Evolutionary conservation across 2,797 vertebrate genomes (phyloP).

Genomic region (Parotocinclus haroldoi): DNA sequence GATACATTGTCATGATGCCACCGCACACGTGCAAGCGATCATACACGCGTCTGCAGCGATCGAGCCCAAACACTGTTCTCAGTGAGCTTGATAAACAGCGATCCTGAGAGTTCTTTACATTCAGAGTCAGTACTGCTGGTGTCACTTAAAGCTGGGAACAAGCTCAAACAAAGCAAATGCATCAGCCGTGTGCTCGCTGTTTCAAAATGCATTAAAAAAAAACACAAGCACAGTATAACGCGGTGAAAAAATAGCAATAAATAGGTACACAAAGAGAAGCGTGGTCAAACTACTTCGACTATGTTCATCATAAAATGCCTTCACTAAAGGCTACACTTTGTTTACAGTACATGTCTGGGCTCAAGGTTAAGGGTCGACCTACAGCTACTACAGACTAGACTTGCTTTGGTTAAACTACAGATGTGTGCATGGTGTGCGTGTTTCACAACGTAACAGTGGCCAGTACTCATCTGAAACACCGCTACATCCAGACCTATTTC

Average conservation of each 20-base stretch:
- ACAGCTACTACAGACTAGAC: conserved; percentile 46
- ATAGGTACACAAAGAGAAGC: conserved; percentile 56
- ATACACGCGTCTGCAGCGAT: conserved; percentile 20
- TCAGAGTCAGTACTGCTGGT: conserved; percentile 46
- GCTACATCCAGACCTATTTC: conserved; percentile 30
- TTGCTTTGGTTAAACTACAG: conserved; percentile 68
- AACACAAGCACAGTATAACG: conserved; percentile 26
- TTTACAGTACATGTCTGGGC: conserved; percentile 55
- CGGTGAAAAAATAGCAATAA: conserved; percentile 60
- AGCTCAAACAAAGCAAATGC: conserved; percentile 51
- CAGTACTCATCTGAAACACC: conserved; percentile 25
- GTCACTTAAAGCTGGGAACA: conserved; percentile 63
- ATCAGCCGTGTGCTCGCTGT: conserved; percentile 43
- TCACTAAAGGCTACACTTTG: conserved; percentile 62
- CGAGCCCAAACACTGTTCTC: conserved; percentile 36
- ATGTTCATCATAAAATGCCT: conserved; percentile 46
- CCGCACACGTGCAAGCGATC: no score
- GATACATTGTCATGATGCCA: conserved; percentile 46
- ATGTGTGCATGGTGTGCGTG: conserved; percentile 23
- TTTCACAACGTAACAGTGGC: conserved; percentile 9
- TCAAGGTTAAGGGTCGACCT: conserved; percentile 47
- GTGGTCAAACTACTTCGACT: conserved; percentile 58
- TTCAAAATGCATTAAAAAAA: conserved; percentile 44
- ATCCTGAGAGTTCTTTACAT: conserved; percentile 63
- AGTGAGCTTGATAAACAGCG: conserved; percentile 17